These are phyloP conservation scores for Odontothrips loti DNA, from an alignment of 2,888 invertebrate species.

Conservation along the genomic window DNA sequence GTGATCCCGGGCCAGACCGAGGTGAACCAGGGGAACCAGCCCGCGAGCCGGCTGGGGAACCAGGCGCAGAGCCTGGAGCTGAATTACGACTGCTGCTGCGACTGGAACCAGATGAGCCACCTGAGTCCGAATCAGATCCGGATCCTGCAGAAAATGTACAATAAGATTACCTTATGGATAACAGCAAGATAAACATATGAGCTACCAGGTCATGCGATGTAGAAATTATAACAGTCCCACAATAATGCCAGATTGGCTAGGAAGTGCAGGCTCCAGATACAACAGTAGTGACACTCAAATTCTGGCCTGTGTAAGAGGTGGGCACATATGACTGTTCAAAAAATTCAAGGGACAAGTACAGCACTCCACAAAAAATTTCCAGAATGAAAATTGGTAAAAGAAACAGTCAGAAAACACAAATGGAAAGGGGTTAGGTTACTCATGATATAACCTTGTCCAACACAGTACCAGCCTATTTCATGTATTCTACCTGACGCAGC, in stretches of 20 bases:
- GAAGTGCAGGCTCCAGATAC: no score
- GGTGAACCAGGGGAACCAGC: constrained; percentile 41
- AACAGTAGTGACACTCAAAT: no score
- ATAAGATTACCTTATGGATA: not conserved
- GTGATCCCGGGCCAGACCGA: constrained; percentile 40
- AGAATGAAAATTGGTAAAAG: not conserved
- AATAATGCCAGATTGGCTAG: no score
- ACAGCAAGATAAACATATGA: not conserved
- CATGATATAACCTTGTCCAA: not conserved
- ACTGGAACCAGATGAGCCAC: constrained; percentile 49
- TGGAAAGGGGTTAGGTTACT: not conserved
- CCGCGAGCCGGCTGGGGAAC: constrained; percentile 39
- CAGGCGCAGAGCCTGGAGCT: constrained; percentile 39
- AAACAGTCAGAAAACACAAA: not conserved
- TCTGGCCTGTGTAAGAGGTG: no score
- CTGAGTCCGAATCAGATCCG: constrained; percentile 50
- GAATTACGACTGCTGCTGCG: constrained; percentile 48
- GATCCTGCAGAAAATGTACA: constrained; percentile 34
- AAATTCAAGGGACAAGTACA: not conserved
- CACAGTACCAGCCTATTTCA: not conserved
- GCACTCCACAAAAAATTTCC: not conserved
- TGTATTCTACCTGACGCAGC: not conserved
- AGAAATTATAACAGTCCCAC: no score
- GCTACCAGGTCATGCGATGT: not conserved
- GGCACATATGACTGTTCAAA: not conserved